Base-by-base conservation (phyloP, 2,113 vertebrate genomes). In the Melanostigma gelatinosum region DNA sequence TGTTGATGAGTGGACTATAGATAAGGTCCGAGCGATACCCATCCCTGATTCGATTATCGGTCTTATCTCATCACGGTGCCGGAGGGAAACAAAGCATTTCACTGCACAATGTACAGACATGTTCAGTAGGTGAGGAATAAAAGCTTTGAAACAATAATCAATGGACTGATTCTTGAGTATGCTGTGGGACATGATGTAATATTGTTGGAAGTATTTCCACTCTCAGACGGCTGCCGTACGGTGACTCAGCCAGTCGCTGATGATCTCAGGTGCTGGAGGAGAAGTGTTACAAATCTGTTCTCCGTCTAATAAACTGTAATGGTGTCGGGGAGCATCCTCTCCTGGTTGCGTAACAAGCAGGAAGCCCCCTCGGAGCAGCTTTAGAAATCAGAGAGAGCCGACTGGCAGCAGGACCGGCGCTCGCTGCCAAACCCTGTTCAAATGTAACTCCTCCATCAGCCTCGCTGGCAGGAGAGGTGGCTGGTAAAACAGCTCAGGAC, bases 391-490 rank as follows among this genome's bases (percentile, higher is more conserved):
- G 65, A 55, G 48, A 66, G 52, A 64, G 69, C 58, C 52, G 75
- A n/a, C 68, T 88, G 87, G 82, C 86, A 72, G 77, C 42, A 44
- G 50, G 4, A 80, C 77, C 79, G 71, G 79, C 32, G 2, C 16
- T 57, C 68, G 0, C 71, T 83, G 85, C 85, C 87, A 88, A 77
- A 82, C 61, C 68, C 77, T 64, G 82, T 68, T 89, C 58, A 83
- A 52, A 89, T 84, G 22, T 75, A 87, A 85, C 81, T 85, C 63
- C 67, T 78, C 66, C 32, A 85, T 83, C 74, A 79, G 82, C 62
- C 38, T 36, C 72, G 7, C 79, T 86, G 84, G 85, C 83, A 81
- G 69, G 29, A 72, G 75, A 78, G 66, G 50, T 32, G 70, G 77
- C 64, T 75, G 67, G 70, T 83, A 60, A 75, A 82, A 76, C 61